These are phyloP conservation scores for Xanthia icteritia DNA, from an alignment of 2,888 invertebrate species.

Conservation along the genomic window DNA sequence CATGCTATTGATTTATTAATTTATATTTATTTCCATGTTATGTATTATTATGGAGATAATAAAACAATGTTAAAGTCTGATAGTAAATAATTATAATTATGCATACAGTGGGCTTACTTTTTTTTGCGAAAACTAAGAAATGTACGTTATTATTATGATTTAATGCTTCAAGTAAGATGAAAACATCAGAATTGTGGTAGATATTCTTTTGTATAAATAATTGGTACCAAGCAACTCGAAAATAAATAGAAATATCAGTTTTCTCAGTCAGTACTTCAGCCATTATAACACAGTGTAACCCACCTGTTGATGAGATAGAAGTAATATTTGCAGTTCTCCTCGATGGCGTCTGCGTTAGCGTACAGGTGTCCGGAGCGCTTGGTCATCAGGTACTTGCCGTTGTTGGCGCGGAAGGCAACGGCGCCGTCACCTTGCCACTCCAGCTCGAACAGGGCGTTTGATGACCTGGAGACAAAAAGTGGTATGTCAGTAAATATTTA, in stretches of 20 bases:
- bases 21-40: background rate
- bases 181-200: background rate
- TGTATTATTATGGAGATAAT: background rate
- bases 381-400: constrained; percentile 97
- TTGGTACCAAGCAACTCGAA: no score
- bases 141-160: background rate
- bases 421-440: constrained; percentile 98
- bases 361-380: constrained; percentile 98
- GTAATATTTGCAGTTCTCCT: constrained; percentile 97
- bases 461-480: constrained; percentile 90
- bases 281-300: constrained; percentile 24
- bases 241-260: background rate
- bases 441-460: constrained; percentile 97
- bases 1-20: background rate
- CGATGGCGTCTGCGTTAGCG: constrained; percentile 95
- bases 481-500: background rate
- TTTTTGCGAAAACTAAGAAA: background rate
- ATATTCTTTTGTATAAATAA: no score
- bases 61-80: background rate
- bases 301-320: constrained; percentile 98
- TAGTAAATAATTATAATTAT: background rate
- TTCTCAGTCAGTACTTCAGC: background rate
- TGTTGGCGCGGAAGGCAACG: constrained; percentile 97
- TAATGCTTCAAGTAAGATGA: background rate
- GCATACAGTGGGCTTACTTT: background rate